Conservation (phyloP, 2,888 invertebrate species). For the Drosophila niveifrons region DNA sequence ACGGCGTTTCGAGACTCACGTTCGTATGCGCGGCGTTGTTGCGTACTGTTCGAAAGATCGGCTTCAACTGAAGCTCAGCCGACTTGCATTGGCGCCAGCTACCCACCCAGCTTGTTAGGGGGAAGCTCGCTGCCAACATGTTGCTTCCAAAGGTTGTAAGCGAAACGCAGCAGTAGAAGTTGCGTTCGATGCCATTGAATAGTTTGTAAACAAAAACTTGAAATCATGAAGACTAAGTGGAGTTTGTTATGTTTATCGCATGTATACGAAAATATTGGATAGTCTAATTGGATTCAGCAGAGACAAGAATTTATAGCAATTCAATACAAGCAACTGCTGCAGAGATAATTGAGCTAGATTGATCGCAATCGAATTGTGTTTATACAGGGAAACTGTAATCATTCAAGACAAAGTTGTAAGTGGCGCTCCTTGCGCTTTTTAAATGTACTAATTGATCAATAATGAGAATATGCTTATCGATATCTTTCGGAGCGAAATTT, state of each 20-base stretch:
- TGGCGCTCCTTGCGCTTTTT: neutral
- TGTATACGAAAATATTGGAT: neutral
- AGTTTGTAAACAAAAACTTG: neutral
- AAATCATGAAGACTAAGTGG: neutral
- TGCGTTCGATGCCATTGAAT: neutral
- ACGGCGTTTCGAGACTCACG: neutral
- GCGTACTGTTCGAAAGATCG: constrained; percentile 60
- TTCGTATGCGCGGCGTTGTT: constrained; percentile 35
- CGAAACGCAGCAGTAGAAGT: neutral
- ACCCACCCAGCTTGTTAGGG: constrained; percentile 22
- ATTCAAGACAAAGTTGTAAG: neutral
- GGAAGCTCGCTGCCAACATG: constrained; percentile 33
- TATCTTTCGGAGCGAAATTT: too few species aligned
- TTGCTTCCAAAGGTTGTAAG: constrained; percentile 28
- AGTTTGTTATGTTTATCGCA: neutral
- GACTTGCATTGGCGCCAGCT: constrained; percentile 11
- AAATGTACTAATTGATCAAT: neutral
- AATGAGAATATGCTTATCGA: neutral
- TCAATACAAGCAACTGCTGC: neutral
- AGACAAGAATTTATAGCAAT: neutral
- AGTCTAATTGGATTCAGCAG: neutral
- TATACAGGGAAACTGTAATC: neutral
- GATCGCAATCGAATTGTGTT: neutral
- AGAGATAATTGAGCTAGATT: neutral
- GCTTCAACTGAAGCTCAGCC: constrained; percentile 64